phyloP scores from a whole-genome alignment of 2,113 vertebrate species.

The Caloenas nicobarica region DNA sequence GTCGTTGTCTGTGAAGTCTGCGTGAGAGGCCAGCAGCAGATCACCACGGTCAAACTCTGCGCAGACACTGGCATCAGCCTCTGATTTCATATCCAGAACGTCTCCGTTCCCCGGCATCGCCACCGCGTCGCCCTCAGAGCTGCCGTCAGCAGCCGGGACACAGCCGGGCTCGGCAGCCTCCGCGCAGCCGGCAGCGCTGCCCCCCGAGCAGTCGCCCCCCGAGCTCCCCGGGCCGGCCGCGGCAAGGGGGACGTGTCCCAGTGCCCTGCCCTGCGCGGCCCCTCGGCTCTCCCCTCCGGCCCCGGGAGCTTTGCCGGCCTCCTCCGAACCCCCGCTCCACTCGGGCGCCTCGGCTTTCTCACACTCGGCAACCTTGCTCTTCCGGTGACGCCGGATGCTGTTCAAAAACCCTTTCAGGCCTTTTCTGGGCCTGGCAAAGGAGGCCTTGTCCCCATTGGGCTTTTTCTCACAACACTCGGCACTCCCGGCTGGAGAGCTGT shows the following conservation, averaged over 20 bases:
- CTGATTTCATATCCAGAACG: neutral
- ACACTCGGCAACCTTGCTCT: conserved; percentile 77
- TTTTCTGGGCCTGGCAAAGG: conserved; percentile 82
- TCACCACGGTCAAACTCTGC: conserved; percentile 47
- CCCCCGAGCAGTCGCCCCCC: neutral
- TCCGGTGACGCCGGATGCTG: conserved; percentile 90
- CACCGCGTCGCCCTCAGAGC: neutral
- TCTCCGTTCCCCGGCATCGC: neutral
- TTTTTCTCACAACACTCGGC: conserved; percentile 80
- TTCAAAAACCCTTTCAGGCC: conserved; percentile 91
- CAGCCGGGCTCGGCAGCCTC: neutral
- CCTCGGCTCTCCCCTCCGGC: neutral
- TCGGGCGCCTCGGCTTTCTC: conserved; percentile 74
- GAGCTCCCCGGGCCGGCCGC: neutral
- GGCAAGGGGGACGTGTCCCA: neutral
- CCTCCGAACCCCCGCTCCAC: conserved; percentile 49
- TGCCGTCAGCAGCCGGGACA: rapidly evolving
- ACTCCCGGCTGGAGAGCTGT: conserved; percentile 63
- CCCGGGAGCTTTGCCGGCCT: conserved; percentile 16
- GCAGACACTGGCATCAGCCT: conserved; percentile 32
- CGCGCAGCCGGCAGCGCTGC: neutral
- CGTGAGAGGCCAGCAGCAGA: conserved; percentile 60
- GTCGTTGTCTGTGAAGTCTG: conserved; percentile 38
- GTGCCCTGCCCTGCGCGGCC: neutral
- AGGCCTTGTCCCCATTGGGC: conserved; percentile 69